A percentile compares a stretch with the other conserved stretches of the same genome.
Evolutionary conservation across 2,888 invertebrate genomes (phyloP).

Genomic region (Hirudinaria manillensis): DNA sequence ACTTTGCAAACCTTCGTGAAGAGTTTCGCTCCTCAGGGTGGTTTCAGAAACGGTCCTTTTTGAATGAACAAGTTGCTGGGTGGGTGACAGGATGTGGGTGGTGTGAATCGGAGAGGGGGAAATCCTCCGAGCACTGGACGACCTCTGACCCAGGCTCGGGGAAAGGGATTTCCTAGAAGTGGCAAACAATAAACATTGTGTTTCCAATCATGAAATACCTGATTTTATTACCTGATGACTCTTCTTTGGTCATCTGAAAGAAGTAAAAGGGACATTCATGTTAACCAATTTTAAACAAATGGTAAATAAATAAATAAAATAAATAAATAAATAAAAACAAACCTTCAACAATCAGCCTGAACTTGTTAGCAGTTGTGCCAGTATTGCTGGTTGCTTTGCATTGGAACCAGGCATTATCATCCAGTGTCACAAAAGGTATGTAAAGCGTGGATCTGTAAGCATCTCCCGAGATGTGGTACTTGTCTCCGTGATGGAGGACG

Average conservation of each 20-base stretch:
- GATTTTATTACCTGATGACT: not conserved
- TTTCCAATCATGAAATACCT: not conserved
- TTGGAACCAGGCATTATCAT: conserved; percentile 95
- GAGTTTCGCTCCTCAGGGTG: conserved; percentile 17
- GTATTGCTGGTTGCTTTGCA: conserved; percentile 95
- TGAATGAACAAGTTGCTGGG: conserved; percentile 19
- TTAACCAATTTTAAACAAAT: not conserved
- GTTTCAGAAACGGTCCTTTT: conserved; percentile 27
- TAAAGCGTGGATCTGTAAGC: conserved; percentile 66
- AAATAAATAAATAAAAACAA: not conserved
- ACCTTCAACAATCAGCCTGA: conserved; percentile 63
- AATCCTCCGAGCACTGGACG: not conserved
- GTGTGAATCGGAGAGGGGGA: conserved; percentile 13
- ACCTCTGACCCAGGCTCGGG: not conserved
- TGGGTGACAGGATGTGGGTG: conserved; percentile 15
- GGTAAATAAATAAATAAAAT: not conserved
- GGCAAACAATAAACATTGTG: not conserved
- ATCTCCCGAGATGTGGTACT: conserved; percentile 36
- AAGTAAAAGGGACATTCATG: not conserved
- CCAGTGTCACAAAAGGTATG: conserved; percentile 75
- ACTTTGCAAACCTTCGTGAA: conserved; percentile 13
- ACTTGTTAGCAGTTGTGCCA: conserved; percentile 92
- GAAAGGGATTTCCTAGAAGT: conserved; percentile 11
- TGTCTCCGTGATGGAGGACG: conserved; percentile 44
- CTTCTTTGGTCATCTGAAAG: not conserved